A percentile compares a stretch with the other conserved stretches of the same genome.
Conservation (phyloP, 2,888 invertebrate species). For the Eilema depressum region DNA sequence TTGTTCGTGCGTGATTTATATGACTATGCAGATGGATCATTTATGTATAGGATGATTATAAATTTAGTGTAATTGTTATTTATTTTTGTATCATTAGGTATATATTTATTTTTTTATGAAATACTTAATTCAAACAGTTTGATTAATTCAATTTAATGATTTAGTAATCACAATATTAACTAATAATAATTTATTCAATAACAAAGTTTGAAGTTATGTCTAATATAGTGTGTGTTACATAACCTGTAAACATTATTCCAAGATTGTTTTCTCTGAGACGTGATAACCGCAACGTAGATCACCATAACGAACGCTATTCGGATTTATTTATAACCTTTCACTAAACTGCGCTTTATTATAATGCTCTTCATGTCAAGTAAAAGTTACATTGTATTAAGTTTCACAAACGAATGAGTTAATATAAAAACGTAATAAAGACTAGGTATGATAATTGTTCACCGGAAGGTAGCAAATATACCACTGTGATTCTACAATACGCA, state of each 20-base stretch:
- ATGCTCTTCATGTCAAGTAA: slow-evolving; percentile 40
- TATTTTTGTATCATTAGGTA: neutral
- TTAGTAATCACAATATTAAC: neutral
- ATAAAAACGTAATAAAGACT: slow-evolving; percentile 29
- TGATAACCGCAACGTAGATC: slow-evolving; percentile 31
- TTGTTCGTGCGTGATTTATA: slow-evolving; percentile 28
- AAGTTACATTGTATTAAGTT: slow-evolving; percentile 36
- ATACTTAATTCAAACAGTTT: too few species aligned
- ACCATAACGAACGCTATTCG: slow-evolving; percentile 25
- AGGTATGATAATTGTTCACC: slow-evolving; percentile 22
- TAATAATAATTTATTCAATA: neutral
- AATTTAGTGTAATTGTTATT: neutral
- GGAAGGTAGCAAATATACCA: neutral
- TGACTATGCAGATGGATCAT: slow-evolving; percentile 18
- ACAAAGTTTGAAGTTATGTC: neutral
- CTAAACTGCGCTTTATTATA: slow-evolving; percentile 34
- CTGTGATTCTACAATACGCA: neutral
- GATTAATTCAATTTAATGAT: too few species aligned
- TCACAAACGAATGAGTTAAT: slow-evolving; percentile 28
- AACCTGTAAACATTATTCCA: slow-evolving; percentile 26
- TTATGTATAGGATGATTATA: neutral
- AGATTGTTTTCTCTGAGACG: slow-evolving; percentile 30
- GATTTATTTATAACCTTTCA: slow-evolving; percentile 50
- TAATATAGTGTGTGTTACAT: slow-evolving; percentile 24
- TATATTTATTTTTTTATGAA: too few species aligned